Percentiles rank a stretch among this genome's conserved stretches.
Evolutionary conservation across 2,797 vertebrate species (phyloP).

Genomic region (Simalia tracyae): DNA sequence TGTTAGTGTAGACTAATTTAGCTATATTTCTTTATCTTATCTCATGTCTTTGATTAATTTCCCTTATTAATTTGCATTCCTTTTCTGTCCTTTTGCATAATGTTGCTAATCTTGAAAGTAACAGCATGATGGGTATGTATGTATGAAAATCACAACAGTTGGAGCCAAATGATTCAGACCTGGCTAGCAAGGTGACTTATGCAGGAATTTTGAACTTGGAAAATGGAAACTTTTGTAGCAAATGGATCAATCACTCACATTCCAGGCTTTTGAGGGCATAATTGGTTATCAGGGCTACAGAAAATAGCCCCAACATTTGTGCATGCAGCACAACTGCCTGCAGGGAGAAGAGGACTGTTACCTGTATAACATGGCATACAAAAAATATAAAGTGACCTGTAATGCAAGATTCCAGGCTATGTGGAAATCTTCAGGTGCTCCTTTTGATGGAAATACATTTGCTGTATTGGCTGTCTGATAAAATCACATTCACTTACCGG

Average conservation of each 20-base stretch:
- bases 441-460: neutral
- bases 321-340: neutral
- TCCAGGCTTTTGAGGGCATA: neutral
- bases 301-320: neutral
- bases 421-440: neutral
- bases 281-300: neutral
- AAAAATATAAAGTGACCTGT: neutral
- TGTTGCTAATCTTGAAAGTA: neutral
- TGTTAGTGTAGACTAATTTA: neutral
- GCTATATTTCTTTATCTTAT: neutral
- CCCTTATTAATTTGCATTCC: neutral
- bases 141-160: neutral
- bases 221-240: neutral
- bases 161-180: neutral
- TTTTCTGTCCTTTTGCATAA: neutral
- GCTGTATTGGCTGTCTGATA: too few relatives aligned
- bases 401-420: neutral
- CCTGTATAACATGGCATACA: neutral
- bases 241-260: neutral
- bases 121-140: neutral
- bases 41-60: neutral
- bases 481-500: too few relatives aligned
- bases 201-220: conserved; percentile 16
- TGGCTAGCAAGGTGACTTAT: neutral
- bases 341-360: neutral